Evolutionary conservation across 2,797 vertebrate species (phyloP), one percentile per base, ranked within the genome.

Genomic region (Paguma larvata): DNA sequence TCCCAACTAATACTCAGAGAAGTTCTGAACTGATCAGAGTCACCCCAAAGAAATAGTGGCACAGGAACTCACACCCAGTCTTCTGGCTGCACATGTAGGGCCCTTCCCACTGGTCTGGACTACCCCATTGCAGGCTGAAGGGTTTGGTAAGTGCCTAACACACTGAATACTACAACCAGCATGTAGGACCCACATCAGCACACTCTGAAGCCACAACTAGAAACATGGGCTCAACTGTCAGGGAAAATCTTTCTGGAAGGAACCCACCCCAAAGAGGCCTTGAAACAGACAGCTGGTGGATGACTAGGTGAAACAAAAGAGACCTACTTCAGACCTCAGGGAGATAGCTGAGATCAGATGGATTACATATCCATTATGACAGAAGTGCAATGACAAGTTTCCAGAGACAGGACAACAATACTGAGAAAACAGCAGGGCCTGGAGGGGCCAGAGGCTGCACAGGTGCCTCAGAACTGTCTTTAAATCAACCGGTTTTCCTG

Each of bases 1-100:
- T 72, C 84, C 70, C 70, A 44, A 23, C 51, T 96, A 62, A 73
- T 89, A 59, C 30, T 89, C 65, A 92, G 65, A 85, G 68, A 85
- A 92, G 38, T 92, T 87, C 41, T 85, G 44, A 90, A 53, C 21
- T 70, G 6, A 70, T 63, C 23, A 89, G 27, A 46, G 16, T 85
- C 48, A 94, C 30, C 30, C 63, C 38, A 75, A 82, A 88, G 48
- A 89, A 87, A 67, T 15, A 23, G 32, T 30, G 30, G 23, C 46
- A 27, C 32, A 91, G 62, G 48, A 30, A 90, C 73, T 96, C 89
- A 91, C 91, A 78, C n/a, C 59, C 46, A 56, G 44, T 44, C 70
- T 91, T 97, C 87, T 77, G 14, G 51, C 16, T 18, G 16, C 6
- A 34, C 27, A 56, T 44, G 5, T 19, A 53, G 13, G 18, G 30